Base-by-base conservation (phyloP, 2,113 vertebrate species). In the Chascanopsetta lugubris region DNA sequence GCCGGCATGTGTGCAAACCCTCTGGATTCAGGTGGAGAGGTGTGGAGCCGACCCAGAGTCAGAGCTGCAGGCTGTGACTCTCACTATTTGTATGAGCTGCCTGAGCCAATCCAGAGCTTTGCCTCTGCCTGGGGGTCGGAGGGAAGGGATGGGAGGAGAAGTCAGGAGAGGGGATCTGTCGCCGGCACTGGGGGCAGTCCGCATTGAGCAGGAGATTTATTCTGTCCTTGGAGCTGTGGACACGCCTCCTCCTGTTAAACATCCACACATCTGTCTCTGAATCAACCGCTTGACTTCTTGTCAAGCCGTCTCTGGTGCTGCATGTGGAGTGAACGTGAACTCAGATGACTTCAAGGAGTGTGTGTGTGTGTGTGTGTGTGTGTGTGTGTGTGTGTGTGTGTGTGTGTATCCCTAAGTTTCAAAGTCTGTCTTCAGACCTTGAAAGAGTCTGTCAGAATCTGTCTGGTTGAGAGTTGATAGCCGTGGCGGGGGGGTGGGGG, bases 211-310 rank as follows among this genome's bases (percentile, higher is more conserved):
- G 27, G 38, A 69, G 54, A 74, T 72, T 77, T 79, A 77, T 70
- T 70, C 7, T 60, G 40, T 60, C 27, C 53, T 34, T 6, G 2
- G 29, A 15, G 32, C 53, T 22, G 56, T 38, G 32, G 12, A 59
- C 50, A 61, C 74, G 8, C 79, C 83, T 60, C 76, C 38, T 75
- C 45, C 25, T 49, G 94, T 95, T 95, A 96, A 94, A 93, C 90
- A 94, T 95, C 89, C 89, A 94, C 90, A 89, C 20, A 88, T 68
- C 57, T 61, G 65, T 69, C 82, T 83, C 90, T 93, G 92, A 92
- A 90, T 94, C 89, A 94, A 83, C 87, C 91, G 83, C 50, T 70
- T 34, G 47, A 58, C 36, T 20, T 4, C 13, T n/a, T 66, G 43
- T 18, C 8, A n/a, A n/a, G n/a, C n/a, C 56, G 20, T 57, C 13